Conservation (phyloP, 2,797 vertebrate species). For the Neomorphus geoffroyi region DNA sequence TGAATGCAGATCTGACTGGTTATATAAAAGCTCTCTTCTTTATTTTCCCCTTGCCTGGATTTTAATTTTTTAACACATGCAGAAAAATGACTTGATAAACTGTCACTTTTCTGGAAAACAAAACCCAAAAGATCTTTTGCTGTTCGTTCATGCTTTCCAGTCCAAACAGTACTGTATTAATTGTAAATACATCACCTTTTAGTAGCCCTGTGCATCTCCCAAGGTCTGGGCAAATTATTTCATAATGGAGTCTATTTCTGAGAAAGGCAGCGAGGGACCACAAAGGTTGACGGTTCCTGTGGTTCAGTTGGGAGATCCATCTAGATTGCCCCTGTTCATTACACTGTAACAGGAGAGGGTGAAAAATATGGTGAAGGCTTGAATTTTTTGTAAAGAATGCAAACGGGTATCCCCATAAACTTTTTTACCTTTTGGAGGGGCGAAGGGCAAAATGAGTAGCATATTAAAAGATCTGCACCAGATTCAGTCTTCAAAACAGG, state of each 20-base stretch:
- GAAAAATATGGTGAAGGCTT: neutral
- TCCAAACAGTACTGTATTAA: neutral
- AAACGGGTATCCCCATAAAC: neutral
- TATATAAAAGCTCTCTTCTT: neutral
- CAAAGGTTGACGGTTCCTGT: neutral
- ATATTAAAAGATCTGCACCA: neutral
- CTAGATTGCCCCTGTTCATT: neutral
- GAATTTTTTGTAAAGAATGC: neutral
- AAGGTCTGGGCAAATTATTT: neutral
- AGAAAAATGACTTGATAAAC: neutral
- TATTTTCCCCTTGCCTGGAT: neutral
- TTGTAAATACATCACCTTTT: neutral
- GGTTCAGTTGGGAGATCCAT: neutral
- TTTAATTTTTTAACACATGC: neutral
- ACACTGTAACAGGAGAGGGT: neutral
- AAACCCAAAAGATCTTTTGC: neutral
- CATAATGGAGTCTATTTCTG: neutral
- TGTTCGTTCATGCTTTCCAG: neutral
- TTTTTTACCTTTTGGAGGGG: neutral
- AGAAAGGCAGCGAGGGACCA: neutral
- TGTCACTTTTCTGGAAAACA: neutral
- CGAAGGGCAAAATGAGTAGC: neutral
- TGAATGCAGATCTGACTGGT: neutral
- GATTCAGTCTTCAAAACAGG: neutral
- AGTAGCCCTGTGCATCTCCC: neutral